Percentiles rank a stretch among this genome's conserved stretches.
These are phyloP conservation scores for Nomia melanderi DNA, from an alignment of 1,140 invertebrate genomes.

Conservation along the genomic window DNA sequence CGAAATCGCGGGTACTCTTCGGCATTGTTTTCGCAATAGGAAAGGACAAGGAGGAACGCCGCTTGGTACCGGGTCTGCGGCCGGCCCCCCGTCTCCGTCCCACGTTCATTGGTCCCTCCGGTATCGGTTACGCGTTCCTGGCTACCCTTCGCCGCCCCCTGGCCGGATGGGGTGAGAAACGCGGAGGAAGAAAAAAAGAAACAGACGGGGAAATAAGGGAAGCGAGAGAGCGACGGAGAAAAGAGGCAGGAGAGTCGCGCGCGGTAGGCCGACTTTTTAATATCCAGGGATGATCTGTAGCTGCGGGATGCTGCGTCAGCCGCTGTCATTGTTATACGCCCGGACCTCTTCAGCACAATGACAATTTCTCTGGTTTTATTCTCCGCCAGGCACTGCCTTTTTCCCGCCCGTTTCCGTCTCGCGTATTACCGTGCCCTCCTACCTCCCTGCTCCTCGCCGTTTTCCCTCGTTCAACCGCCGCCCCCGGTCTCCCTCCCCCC, in stretches of 20 bases:
- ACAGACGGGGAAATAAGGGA: not conserved
- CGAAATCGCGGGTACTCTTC: constrained; percentile 69
- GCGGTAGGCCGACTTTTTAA: constrained; percentile 76
- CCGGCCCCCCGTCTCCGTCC: too few relatives aligned
- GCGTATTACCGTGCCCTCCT: constrained; percentile 72
- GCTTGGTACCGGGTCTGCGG: not conserved
- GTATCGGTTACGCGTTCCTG: constrained; percentile 56
- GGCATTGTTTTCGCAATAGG: constrained; percentile 66
- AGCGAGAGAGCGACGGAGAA: constrained; percentile 1
- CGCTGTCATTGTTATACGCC: constrained; percentile 78
- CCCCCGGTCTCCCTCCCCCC: not conserved
- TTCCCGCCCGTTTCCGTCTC: constrained; percentile 70
- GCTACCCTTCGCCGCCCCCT: not conserved
- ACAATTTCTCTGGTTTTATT: constrained; percentile 80
- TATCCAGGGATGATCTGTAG: constrained; percentile 80
- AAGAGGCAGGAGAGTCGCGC: constrained; percentile 34
- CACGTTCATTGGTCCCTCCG: constrained; percentile 12
- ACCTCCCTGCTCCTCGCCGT: constrained; percentile 27
- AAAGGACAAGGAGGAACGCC: constrained; percentile 38
- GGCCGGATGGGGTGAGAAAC: constrained; percentile 32
- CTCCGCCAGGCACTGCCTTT: constrained; percentile 71
- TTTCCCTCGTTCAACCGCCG: constrained; percentile 40
- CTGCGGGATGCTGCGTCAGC: constrained; percentile 76
- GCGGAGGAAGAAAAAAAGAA: not conserved
- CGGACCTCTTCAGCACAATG: constrained; percentile 79